Conservation (phyloP, 2,888 invertebrate species). For the Scaptomyza parva region DNA sequence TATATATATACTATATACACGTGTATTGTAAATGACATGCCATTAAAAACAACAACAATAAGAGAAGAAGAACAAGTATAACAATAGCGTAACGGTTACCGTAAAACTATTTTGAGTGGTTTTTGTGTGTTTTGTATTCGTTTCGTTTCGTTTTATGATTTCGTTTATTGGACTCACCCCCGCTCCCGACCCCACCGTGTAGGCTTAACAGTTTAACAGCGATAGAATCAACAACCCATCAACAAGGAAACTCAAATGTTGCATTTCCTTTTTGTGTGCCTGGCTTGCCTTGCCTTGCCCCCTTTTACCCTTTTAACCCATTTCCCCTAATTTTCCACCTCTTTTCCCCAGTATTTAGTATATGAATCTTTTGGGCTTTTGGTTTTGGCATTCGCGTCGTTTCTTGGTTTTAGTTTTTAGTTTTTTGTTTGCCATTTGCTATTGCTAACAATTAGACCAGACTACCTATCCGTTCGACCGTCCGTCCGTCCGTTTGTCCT, state of each 20-base stretch:
- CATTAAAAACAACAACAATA: constrained; percentile 4
- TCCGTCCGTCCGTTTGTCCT: background rate
- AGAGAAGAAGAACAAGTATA: background rate
- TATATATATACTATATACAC: no score
- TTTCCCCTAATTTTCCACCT: background rate
- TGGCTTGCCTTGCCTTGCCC: no score
- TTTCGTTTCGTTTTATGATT: constrained; percentile 4
- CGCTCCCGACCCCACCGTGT: no score
- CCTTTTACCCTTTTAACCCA: background rate
- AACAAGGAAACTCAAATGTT: constrained; percentile 22
- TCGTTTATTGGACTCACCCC: constrained; percentile 24
- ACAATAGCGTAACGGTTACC: constrained; percentile 4
- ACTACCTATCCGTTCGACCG: constrained; percentile 34
- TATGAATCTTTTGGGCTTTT: constrained; percentile 1
- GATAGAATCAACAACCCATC: constrained; percentile 11
- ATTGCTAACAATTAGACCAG: constrained; percentile 60
- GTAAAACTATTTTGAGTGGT: background rate
- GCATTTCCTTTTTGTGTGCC: constrained; percentile 14
- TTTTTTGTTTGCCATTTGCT: constrained; percentile 16
- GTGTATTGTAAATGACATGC: constrained; percentile 26
- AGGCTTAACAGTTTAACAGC: constrained; percentile 17
- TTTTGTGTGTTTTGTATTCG: background rate
- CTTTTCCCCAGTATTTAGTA: background rate
- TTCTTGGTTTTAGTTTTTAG: constrained; percentile 3
- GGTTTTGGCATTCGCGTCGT: constrained; percentile 14